Percentiles rank a stretch among this genome's conserved stretches.
Conservation (phyloP, 2,797 vertebrate species). For the Leptatherina wallacei region DNA sequence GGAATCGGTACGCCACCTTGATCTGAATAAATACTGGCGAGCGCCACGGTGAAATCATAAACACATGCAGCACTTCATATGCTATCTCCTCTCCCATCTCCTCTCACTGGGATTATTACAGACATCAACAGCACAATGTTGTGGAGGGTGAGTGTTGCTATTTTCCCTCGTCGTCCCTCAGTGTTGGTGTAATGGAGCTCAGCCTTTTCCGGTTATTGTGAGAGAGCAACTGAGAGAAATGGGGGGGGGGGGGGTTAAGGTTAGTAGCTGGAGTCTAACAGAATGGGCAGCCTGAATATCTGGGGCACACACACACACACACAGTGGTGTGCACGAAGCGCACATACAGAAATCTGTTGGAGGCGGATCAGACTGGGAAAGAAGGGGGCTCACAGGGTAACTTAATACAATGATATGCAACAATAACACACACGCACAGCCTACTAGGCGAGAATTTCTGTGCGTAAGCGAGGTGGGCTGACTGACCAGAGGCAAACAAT, state of each 20-base stretch:
- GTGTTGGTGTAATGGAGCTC: slow-evolving; percentile 78
- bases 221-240: slow-evolving; percentile 31
- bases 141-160: slow-evolving; percentile 76
- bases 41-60: background rate
- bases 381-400: slow-evolving; percentile 20
- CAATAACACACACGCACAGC: slow-evolving; percentile 4
- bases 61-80: slow-evolving; percentile 9
- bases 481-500: slow-evolving; percentile 24
- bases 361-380: slow-evolving; percentile 38
- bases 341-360: slow-evolving; percentile 51
- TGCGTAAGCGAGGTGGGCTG: slow-evolving; percentile 2
- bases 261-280: slow-evolving; percentile 53
- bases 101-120: slow-evolving; percentile 47
- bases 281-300: slow-evolving; percentile 57
- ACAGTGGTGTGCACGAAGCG: slow-evolving; percentile 16
- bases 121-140: slow-evolving; percentile 63
- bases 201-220: slow-evolving; percentile 86
- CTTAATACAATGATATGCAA: slow-evolving; percentile 22
- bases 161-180: slow-evolving; percentile 65
- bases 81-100: slow-evolving; percentile 38
- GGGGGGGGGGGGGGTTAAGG: slow-evolving; percentile 4
- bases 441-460: slow-evolving; percentile 23
- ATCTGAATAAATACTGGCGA: slow-evolving; percentile 12
- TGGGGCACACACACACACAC: slow-evolving; percentile 47
- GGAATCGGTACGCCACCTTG: slow-evolving; percentile 8